Base-by-base conservation (phyloP, 2,797 vertebrate species). In the Sternotherus odoratus region DNA sequence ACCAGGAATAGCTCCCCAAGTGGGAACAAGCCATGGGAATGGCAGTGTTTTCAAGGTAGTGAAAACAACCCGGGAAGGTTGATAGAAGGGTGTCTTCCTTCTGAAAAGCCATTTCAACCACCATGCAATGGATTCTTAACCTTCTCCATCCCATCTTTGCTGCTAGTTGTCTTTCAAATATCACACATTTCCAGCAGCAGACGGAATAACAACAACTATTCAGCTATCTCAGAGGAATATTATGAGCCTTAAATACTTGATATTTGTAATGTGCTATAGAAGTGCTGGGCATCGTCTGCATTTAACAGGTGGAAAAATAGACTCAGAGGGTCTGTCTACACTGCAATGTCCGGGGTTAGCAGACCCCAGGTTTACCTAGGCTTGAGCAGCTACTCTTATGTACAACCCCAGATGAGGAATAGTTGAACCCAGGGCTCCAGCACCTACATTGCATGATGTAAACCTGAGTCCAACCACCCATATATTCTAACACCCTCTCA, bases 11-110 rank as follows among this genome's bases (percentile, higher is more conserved):
- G 0, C 60, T 46, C 53, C 60, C 82, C 84, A 88, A 92, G 72
- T 21, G 60, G 7, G 36, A 92, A 77, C 77, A 49, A 78, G 80
- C 12, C 1, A 51, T 53, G 51, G 77, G 82, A 94, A 46, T 75
- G 85, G 43, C 49, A 2, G 13, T 6, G 28, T 30, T 75, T n/a
- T 81, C 69, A 74, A 6, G 15, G 83, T 72, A 84, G 80, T 81
- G 57, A 53, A 66, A 93, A 85, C 87, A 83, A 16, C 60, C 23
- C 49, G 43, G 85, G 82, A 49, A 86, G 87, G 75, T 12, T 66
- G 43, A 19, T 43, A 17, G 21, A 87, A 86, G 83, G 33, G 23
- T 0, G 10, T 3, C 74, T 46, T 21, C 1, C 8, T 46, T 43
- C 60, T 5, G 12, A 91, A 78, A 56, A 74, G 79, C 51, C 60